Evolutionary conservation across 1,140 invertebrate species (phyloP).

Genomic region (Drosophila sucinea): DNA sequence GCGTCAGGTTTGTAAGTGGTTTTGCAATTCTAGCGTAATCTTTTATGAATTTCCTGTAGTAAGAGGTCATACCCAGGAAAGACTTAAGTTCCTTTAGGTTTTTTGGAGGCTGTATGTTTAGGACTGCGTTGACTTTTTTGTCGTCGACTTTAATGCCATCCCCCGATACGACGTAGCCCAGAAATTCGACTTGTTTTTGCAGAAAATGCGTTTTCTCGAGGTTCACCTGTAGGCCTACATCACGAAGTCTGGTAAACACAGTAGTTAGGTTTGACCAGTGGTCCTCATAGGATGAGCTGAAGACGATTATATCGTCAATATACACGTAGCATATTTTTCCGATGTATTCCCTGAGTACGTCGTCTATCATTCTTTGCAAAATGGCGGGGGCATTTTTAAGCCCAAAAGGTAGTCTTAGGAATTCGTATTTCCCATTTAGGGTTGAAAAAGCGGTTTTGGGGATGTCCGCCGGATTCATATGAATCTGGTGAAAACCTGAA

Average conservation of each 20-base stretch:
- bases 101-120: background rate
- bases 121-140: constrained; percentile 2
- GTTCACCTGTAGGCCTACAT: background rate
- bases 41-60: constrained; percentile 5
- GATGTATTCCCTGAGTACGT: background rate
- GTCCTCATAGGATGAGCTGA: too few relatives aligned
- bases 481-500: constrained; percentile 2
- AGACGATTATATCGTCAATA: too few relatives aligned
- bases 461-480: constrained; percentile 1
- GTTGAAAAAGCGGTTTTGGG: constrained; percentile 6
- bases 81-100: too few relatives aligned
- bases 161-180: background rate
- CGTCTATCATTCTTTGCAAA: background rate
- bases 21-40: constrained; percentile 16
- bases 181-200: background rate
- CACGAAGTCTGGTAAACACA: background rate
- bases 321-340: background rate
- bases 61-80: background rate
- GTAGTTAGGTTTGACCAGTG: too few relatives aligned
- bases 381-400: background rate
- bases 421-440: background rate
- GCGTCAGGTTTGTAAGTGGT: constrained; percentile 6
- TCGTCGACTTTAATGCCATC: constrained; percentile 7
- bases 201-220: background rate
- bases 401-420: background rate